phyloP scores from a whole-genome alignment of 2,797 vertebrate genomes.

The Benthosema pterotum region DNA sequence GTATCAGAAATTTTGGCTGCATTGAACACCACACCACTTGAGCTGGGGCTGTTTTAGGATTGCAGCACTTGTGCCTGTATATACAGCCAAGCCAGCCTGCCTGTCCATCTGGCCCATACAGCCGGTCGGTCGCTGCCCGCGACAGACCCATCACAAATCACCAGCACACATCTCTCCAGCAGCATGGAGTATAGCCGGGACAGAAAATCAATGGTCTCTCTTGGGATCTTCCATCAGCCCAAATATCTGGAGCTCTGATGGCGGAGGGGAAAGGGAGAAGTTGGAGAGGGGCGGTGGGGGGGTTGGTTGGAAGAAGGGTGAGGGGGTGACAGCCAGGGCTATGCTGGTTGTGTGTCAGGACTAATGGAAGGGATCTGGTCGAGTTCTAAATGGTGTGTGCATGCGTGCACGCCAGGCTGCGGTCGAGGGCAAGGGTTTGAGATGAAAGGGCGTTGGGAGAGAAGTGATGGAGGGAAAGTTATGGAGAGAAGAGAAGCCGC shows the following conservation, averaged over 20 bases:
- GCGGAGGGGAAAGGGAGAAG: constrained; percentile 29
- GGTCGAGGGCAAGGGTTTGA: not conserved
- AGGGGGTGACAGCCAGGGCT: constrained; percentile 19
- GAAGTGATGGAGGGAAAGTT: constrained; percentile 16
- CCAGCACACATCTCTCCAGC: constrained; percentile 55
- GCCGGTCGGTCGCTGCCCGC: constrained; percentile 40
- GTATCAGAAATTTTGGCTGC: too few relatives aligned
- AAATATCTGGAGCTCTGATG: constrained; percentile 70
- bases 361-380: not conserved
- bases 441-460: constrained; percentile 16
- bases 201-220: constrained; percentile 77
- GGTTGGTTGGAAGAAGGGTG: too few relatives aligned
- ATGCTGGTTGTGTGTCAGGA: constrained; percentile 6
- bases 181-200: constrained; percentile 47
- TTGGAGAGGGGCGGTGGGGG: constrained; percentile 42
- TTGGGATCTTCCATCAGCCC: constrained; percentile 70
- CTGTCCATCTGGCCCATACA: constrained; percentile 31
- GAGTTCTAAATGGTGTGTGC: constrained; percentile 12
- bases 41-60: not conserved
- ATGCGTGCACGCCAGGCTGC: not conserved
- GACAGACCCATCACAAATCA: constrained; percentile 71
- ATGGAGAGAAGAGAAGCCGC: constrained; percentile 7
- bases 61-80: constrained; percentile 15
- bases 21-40: not conserved
- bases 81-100: not conserved